Evolutionary conservation across 2,113 vertebrate species (phyloP).

Genomic region (Numenius arquata): DNA sequence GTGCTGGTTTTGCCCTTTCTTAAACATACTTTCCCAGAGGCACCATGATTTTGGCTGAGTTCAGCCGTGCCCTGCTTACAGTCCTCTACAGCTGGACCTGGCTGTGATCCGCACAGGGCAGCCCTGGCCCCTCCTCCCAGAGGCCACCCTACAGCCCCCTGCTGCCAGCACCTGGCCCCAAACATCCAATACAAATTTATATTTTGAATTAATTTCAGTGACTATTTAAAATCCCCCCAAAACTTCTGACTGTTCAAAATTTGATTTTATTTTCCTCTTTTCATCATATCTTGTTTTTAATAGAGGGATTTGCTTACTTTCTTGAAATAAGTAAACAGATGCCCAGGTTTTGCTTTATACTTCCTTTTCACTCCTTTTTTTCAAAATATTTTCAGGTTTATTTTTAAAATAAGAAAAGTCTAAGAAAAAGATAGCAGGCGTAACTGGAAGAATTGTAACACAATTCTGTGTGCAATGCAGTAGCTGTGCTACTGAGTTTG

Average conservation of each 20-base stretch:
- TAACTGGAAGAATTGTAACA: not conserved
- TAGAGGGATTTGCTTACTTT: not conserved
- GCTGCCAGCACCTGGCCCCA: accelerated
- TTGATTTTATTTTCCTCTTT: not conserved
- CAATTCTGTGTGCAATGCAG: not conserved
- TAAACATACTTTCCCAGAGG: accelerated
- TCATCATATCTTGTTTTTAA: not conserved
- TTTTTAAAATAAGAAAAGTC: not conserved
- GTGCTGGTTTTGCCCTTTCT: not conserved
- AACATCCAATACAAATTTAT: not conserved
- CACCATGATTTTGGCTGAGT: accelerated
- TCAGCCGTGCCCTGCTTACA: accelerated
- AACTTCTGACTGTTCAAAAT: not conserved
- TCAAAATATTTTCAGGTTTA: not conserved
- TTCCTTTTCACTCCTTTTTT: not conserved
- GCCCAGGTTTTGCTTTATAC: not conserved
- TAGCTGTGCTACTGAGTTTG: not conserved
- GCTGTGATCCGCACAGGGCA: not conserved
- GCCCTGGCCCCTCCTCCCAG: not conserved
- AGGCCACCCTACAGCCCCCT: accelerated
- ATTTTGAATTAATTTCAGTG: not conserved
- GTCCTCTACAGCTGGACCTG: not conserved
- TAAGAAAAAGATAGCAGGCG: not conserved
- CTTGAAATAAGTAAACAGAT: not conserved
- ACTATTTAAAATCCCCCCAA: not conserved